Evolutionary conservation across 2,888 invertebrate genomes (phyloP).

Genomic region (Cartodere bifasciata): DNA sequence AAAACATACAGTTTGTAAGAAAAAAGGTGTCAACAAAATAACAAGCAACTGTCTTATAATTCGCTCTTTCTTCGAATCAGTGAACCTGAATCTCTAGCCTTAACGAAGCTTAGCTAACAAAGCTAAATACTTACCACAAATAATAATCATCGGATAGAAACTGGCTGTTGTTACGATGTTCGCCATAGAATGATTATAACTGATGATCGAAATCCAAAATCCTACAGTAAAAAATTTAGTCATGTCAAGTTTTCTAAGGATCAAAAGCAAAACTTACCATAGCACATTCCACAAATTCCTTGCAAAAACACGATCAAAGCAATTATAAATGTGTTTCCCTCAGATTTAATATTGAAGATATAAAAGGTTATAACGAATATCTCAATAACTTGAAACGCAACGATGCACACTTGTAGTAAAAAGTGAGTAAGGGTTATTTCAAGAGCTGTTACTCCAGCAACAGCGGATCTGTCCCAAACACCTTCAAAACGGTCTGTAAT

Average conservation of each 20-base stretch:
- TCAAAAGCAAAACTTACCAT: conserved; percentile 47
- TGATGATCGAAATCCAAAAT: conserved; percentile 69
- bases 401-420: conserved; percentile 58
- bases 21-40: conserved; percentile 3
- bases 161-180: conserved; percentile 79
- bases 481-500: conserved; percentile 72
- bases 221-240: conserved; percentile 40
- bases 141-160: conserved; percentile 78
- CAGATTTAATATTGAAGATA: conserved; percentile 46
- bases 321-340: conserved; percentile 49
- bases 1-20: no score
- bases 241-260: no score
- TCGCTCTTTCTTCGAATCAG: not conserved
- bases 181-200: conserved; percentile 64
- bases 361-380: conserved; percentile 49
- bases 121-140: conserved; percentile 55
- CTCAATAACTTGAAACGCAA: conserved; percentile 53
- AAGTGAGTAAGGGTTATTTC: conserved; percentile 78
- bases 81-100: not conserved
- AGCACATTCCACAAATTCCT: conserved; percentile 76
- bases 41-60: not conserved
- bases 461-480: conserved; percentile 74
- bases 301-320: conserved; percentile 53
- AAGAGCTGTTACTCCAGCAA: conserved; percentile 68
- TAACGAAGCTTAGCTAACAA: not conserved